Conservation (phyloP, 2,888 invertebrate genomes). For the Xiphydria camelus region DNA sequence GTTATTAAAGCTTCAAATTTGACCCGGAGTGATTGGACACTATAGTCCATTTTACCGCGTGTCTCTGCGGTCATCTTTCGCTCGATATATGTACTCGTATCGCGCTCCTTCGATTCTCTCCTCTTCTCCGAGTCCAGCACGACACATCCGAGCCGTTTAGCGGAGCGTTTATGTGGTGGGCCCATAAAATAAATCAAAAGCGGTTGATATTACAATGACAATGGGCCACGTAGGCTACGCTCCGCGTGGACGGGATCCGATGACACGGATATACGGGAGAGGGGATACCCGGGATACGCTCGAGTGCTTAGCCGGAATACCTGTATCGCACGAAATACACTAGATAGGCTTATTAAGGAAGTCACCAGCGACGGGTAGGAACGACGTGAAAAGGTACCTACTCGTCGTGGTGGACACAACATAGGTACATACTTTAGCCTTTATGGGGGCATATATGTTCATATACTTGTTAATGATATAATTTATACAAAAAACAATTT, state of each 20-base stretch:
- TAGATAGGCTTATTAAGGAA: slow-evolving; percentile 13
- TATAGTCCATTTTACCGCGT: too few species aligned
- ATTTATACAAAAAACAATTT: too few species aligned
- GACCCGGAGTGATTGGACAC: too few species aligned
- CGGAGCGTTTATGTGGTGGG: slow-evolving; percentile 34
- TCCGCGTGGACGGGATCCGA: slow-evolving; percentile 31
- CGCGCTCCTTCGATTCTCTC: too few species aligned
- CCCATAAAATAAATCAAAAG: slow-evolving; percentile 49
- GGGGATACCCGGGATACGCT: slow-evolving; percentile 18
- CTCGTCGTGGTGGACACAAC: too few species aligned
- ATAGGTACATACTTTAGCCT: too few species aligned
- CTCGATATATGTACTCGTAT: too few species aligned
- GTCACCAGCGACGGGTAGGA: slow-evolving; percentile 5
- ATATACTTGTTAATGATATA: too few species aligned
- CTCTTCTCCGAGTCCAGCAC: background rate
- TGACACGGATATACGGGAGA: slow-evolving; percentile 31
- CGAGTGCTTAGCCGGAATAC: background rate
- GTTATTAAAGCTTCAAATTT: too few species aligned
- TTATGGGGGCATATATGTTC: too few species aligned
- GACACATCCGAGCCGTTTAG: slow-evolving; percentile 23
- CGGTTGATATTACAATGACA: slow-evolving; percentile 47
- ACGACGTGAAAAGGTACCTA: background rate
- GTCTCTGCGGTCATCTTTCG: too few species aligned
- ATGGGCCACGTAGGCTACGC: slow-evolving; percentile 33
- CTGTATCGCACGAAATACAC: slow-evolving; percentile 11